Percentiles rank a stretch among this genome's conserved stretches.
phyloP scores from a whole-genome alignment of 2,113 vertebrate species.

The Pseudorhombus dupliciocellatus region DNA sequence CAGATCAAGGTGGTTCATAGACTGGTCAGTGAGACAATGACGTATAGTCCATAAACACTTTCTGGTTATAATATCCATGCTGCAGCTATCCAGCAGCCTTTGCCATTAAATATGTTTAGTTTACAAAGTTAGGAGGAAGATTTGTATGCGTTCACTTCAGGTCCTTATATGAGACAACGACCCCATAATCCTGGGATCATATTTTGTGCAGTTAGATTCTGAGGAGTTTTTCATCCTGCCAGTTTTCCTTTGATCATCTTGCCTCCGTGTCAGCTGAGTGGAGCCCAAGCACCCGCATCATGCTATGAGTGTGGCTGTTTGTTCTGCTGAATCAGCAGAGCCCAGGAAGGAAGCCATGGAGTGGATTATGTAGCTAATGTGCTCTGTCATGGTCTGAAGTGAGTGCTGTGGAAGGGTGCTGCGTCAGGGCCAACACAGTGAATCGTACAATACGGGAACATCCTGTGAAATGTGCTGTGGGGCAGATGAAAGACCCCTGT shows the following conservation, averaged over 20 bases:
- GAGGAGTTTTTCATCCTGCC: background rate
- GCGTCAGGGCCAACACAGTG: constrained; percentile 13
- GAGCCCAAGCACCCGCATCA: constrained; percentile 20
- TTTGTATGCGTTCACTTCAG: no score
- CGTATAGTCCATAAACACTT: no score
- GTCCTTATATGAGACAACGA: no score
- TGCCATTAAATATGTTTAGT: no score
- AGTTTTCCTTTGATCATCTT: constrained; percentile 11
- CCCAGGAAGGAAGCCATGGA: constrained; percentile 32
- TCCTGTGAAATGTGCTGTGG: background rate
- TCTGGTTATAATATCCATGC: no score
- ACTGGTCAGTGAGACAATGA: no score
- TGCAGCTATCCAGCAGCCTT: no score
- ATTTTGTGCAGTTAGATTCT: background rate
- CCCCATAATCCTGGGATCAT: background rate
- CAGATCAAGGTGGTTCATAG: no score
- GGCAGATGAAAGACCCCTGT: background rate
- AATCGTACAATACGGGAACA: background rate
- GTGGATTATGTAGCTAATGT: constrained; percentile 13
- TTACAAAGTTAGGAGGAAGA: no score
- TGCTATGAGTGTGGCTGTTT: constrained; percentile 38
- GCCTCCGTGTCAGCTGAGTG: background rate
- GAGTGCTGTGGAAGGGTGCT: background rate
- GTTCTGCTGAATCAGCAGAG: constrained; percentile 52
- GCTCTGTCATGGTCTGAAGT: constrained; percentile 28